Base-by-base conservation (phyloP, 2,888 invertebrate genomes). In the Drosophila robusta region DNA sequence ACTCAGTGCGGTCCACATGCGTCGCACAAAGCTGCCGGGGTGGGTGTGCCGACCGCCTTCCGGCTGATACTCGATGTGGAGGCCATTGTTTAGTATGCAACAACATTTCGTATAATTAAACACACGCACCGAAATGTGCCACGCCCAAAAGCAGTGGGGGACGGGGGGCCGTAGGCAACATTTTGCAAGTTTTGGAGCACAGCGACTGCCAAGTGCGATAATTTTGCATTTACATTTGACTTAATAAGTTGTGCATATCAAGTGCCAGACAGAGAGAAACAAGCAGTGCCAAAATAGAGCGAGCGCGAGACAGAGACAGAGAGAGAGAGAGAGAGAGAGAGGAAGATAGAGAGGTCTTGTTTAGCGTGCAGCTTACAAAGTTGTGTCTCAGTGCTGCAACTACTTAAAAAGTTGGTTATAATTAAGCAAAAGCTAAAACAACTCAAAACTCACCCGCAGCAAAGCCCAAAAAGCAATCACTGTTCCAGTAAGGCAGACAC, bases 161-260 rank as follows among this genome's bases (percentile, higher is more conserved):
- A 3, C 22, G 29, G 22, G 9, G 22, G 12, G 4, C 7, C n/a
- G 50, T 14, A 29, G 54, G 41, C 54, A 44, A 54, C 51, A 62
- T 52, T 58, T 76, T 78, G 66, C 46, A 63, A 76, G 79, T 78
- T 76, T 78, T 66, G 42, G 66, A 44, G 54, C 57, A 57, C 67
- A 42, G 62, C 63, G 57, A 61, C 57, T 80, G 83, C 56, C 88
- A 89, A 87, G 77, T 77, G 86, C 75, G 88, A 85, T 85, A 87
- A 89, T 89, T 85, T 79, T 79, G 83, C 75, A 89, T 85, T 89
- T 87, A 79, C 89, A 89, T 89, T 85, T 87, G 80, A 82, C 85
- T 84, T 89, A 76, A 89, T 85, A 89, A 85, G 82, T 89, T 87
- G 63, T 67, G 77, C 84, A 70, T 69, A 80, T 74, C 72, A 80